Conservation (phyloP, 2,888 invertebrate species). For the Synanthedon formicaeformis region DNA sequence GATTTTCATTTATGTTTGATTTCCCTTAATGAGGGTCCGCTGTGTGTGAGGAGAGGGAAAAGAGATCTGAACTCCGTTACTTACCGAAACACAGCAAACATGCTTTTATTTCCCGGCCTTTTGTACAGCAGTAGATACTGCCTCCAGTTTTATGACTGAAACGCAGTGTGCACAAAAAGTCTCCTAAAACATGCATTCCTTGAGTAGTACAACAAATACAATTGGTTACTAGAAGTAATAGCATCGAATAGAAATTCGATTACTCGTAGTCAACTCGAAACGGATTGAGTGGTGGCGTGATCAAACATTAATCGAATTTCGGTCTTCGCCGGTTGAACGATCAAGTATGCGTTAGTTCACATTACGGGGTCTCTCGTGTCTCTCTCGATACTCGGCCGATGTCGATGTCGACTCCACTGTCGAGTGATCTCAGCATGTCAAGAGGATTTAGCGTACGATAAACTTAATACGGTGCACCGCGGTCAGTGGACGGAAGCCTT, state of each 20-base stretch:
- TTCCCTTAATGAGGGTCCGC: too few species aligned
- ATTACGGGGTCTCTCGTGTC: conserved; percentile 46
- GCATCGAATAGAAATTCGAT: conserved; percentile 37
- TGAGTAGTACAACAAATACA: conserved; percentile 1
- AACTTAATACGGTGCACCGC: background rate
- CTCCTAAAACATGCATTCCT: background rate
- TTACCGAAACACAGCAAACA: too few species aligned
- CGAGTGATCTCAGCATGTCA: conserved; percentile 49
- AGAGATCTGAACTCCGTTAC: too few species aligned
- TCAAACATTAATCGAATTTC: conserved; percentile 64
- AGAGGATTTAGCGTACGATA: conserved; percentile 28
- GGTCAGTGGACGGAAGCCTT: background rate
- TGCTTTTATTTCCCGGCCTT: too few species aligned
- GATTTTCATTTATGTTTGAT: too few species aligned
- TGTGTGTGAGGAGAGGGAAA: too few species aligned
- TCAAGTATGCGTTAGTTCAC: conserved; percentile 57
- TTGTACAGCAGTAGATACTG: too few species aligned
- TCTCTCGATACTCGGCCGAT: conserved; percentile 40
- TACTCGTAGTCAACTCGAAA: conserved; percentile 42
- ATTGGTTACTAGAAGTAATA: conserved; percentile 13
- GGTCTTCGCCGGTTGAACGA: conserved; percentile 42
- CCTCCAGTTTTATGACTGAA: too few species aligned
- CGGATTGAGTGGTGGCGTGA: conserved; percentile 36
- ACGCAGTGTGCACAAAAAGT: too few species aligned
- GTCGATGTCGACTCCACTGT: conserved; percentile 30